Percentiles rank a stretch among this genome's conserved stretches.
phyloP scores from a whole-genome alignment of 2,888 invertebrate genomes.

The Deilephila elpenor region DNA sequence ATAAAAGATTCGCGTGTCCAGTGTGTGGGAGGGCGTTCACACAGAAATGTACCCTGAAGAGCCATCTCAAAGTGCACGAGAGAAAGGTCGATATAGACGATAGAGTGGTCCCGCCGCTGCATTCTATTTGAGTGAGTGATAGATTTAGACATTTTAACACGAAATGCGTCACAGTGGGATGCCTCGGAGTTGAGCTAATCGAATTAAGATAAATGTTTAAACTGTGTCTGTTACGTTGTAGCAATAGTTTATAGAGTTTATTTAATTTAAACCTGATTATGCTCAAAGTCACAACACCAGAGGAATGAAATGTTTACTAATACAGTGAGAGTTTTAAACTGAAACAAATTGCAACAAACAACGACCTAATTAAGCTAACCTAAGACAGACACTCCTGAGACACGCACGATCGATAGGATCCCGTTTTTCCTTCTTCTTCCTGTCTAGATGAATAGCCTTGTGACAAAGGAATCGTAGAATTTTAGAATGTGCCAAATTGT shows the following conservation, averaged over 20 bases:
- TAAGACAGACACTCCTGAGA: no score
- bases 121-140: slow-evolving; percentile 21
- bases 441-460: background rate
- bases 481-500: background rate
- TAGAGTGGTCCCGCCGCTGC: slow-evolving; percentile 29
- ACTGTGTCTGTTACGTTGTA: background rate
- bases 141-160: background rate
- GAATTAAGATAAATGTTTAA: slow-evolving; percentile 6
- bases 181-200: background rate
- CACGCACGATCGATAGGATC: no score
- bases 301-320: background rate
- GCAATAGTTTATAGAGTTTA: background rate
- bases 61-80: slow-evolving; percentile 48
- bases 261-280: slow-evolving; percentile 14
- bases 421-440: no score
- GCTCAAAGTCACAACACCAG: slow-evolving; percentile 9
- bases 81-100: slow-evolving; percentile 37
- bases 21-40: slow-evolving; percentile 56
- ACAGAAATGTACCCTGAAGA: slow-evolving; percentile 56
- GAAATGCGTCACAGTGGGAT: background rate
- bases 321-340: background rate
- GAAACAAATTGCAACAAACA: no score
- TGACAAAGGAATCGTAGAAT: background rate
- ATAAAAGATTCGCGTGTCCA: slow-evolving; percentile 48
- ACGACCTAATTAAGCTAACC: no score